Evolutionary conservation across 2,797 vertebrate genomes (phyloP).

Genomic region (Cossypha dichroa): DNA sequence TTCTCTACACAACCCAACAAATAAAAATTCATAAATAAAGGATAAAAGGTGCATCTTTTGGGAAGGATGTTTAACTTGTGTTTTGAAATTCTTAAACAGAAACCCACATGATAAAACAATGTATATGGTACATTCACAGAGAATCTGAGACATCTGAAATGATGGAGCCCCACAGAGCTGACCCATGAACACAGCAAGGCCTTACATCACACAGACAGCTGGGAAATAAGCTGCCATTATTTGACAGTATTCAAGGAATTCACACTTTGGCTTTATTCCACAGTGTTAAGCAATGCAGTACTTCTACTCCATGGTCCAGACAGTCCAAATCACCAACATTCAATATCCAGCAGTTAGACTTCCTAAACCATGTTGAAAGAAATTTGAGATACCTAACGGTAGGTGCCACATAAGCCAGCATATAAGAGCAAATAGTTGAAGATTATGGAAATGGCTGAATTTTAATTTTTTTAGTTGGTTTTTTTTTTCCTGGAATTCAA

Average conservation of each 20-base stretch:
- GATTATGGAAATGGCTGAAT: not conserved
- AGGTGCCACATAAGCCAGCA: not conserved
- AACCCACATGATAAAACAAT: not conserved
- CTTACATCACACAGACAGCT: not conserved
- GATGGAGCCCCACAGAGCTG: not conserved
- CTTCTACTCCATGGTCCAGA: not conserved
- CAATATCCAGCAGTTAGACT: not conserved
- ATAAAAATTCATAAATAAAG: not conserved
- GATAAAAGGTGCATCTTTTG: not conserved
- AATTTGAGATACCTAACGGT: not conserved
- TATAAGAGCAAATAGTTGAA: not conserved
- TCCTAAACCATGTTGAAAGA: not conserved
- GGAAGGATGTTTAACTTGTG: not conserved
- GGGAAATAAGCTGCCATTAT: not conserved
- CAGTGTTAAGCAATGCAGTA: not conserved
- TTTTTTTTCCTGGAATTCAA: not conserved
- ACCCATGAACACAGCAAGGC: not conserved
- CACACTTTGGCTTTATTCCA: not conserved
- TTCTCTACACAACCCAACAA: not conserved
- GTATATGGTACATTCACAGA: not conserved
- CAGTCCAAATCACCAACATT: not conserved
- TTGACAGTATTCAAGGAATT: not conserved
- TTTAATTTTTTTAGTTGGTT: not conserved
- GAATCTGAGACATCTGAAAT: not conserved
- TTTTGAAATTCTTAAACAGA: not conserved